A percentile compares a stretch with the other conserved stretches of the same genome.
Evolutionary conservation across 2,797 vertebrate genomes (phyloP).

Genomic region (Falco novaeseelandiae): DNA sequence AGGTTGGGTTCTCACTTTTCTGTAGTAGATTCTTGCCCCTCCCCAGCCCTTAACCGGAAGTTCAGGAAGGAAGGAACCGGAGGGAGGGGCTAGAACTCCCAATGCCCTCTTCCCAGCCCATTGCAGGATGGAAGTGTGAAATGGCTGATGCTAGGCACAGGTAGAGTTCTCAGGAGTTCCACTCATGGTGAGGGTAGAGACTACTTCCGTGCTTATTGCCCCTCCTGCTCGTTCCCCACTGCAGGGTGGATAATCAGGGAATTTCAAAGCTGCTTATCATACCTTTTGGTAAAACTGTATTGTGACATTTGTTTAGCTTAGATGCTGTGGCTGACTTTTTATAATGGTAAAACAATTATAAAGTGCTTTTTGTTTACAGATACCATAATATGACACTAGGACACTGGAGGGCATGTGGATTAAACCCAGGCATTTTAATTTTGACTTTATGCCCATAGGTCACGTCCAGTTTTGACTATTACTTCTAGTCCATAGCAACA

Average conservation of each 20-base stretch:
- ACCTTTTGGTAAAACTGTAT: not conserved
- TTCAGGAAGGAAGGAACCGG: not conserved
- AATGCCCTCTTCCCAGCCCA: not conserved
- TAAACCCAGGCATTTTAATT: not conserved
- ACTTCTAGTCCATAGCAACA: not conserved
- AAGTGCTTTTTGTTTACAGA: not conserved
- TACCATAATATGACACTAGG: not conserved
- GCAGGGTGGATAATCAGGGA: not conserved
- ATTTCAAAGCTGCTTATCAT: not conserved
- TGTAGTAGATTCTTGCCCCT: not conserved
- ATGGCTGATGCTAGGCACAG: not conserved
- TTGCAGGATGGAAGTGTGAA: not conserved
- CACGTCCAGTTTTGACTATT: not conserved
- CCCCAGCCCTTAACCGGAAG: rapidly evolving
- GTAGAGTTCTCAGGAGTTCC: not conserved
- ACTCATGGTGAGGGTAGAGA: not conserved
- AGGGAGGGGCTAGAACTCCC: not conserved
- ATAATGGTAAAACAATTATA: not conserved
- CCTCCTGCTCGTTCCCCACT: not conserved
- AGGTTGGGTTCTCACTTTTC: not conserved
- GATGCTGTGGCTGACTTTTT: not conserved
- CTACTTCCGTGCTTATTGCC: not conserved
- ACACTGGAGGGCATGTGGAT: not conserved
- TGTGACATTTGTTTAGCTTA: not conserved
- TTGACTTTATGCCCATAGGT: not conserved